Evolutionary conservation across 1,140 invertebrate genomes (phyloP), one percentile per base, ranked within the genome.

Genomic region (Macrostomum lignano): DNA sequence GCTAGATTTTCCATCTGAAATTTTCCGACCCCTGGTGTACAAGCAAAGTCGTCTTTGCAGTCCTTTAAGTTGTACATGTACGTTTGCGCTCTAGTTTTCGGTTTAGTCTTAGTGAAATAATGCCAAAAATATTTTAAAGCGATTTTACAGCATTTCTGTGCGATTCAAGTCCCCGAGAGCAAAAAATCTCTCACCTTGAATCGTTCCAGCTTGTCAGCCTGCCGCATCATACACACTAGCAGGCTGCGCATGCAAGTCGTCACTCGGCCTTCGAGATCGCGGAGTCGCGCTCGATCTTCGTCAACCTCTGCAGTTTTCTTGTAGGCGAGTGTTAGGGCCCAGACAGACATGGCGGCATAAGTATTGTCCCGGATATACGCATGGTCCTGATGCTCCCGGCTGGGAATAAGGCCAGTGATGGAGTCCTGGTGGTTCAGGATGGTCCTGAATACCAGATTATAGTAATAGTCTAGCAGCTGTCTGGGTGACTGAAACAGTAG

Each of bases 341-440:
- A 98, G 7, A 96, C 77, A 10, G 82, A 74, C 37, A 93, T 58
- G 42, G 91, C 81, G 40, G 78, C 82, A 49, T 96, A 98, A 0
- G 96, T 67, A 66, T 96, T 98, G 51, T 98, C 86, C 11, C 91
- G 65, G 36, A 98, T 78, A 88, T 88, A 96, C 0, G 86, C 82
- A 66, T 98, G 81, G 26, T 11, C 14, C 3, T 22, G 26, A 25
- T 10, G 13, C 14, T 9, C 20, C 4, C 21, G 14, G 17, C n/a
- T 25, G 24, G 32, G 32, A 15, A 33, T 33, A 5, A 33, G 32
- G 7, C 32, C 32, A 17, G 32, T 33, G 13, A 33, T 33, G 10
- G 9, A 15, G 11, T 33, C 32, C 19, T 33, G 19, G 26, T 11
- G 3, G 3, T 10, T 32, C 6, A 32, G 14, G 24, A 32, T 32